These are phyloP conservation scores for Galerucella calmariensis DNA, from an alignment of 2,888 invertebrate genomes.

Conservation along the genomic window DNA sequence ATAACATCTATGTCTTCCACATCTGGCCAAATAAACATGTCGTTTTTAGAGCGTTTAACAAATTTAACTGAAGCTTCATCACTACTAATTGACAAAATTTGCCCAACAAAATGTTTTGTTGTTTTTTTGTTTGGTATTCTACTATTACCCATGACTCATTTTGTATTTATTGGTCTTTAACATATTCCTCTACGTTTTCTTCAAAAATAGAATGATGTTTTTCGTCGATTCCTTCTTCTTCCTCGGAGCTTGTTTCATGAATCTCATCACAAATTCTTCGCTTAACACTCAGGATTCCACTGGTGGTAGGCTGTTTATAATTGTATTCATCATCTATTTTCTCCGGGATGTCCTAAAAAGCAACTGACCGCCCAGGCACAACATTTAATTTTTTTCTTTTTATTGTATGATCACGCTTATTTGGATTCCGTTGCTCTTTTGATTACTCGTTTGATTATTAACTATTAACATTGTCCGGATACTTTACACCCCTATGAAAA, in stretches of 20 bases:
- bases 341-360: background rate
- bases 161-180: background rate
- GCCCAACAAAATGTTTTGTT: background rate
- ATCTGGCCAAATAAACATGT: conserved; percentile 2
- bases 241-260: background rate
- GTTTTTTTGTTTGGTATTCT: conserved; percentile 2
- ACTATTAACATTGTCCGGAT: too few relatives aligned
- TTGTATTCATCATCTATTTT: background rate
- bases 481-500: too few relatives aligned
- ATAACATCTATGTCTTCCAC: conserved; percentile 3
- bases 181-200: background rate
- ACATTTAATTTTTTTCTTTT: conserved; percentile 1
- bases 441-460: too few relatives aligned
- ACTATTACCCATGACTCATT: background rate
- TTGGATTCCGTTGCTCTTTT: background rate
- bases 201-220: background rate
- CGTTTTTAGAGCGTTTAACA: background rate
- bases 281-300: conserved; percentile 4
- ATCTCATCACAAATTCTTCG: background rate
- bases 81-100: too few relatives aligned
- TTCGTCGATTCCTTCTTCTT: conserved; percentile 2
- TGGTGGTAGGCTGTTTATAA: background rate
- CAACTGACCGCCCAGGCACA: conserved; percentile 1
- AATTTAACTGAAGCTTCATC: too few relatives aligned
- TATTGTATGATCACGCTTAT: background rate